phyloP scores from a whole-genome alignment of 2,888 invertebrate genomes.

The Alloplasta piceator region DNA sequence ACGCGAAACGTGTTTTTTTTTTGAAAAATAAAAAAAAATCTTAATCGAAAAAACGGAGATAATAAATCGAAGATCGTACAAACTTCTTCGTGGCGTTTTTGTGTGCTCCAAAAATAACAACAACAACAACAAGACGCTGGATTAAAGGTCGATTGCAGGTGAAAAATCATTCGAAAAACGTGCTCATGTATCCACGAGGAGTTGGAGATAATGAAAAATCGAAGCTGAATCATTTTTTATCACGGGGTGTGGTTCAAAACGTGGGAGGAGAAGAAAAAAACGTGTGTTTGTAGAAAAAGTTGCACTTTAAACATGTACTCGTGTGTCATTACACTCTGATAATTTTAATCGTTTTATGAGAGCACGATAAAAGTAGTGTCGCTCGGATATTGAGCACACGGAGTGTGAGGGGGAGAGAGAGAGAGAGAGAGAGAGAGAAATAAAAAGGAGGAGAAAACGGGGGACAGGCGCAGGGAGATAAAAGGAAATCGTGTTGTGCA shows the following conservation, averaged over 20 bases:
- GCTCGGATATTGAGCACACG: neutral
- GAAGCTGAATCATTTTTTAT: slow-evolving; percentile 26
- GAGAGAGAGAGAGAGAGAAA: neutral
- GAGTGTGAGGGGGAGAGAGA: neutral
- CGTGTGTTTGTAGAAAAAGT: neutral
- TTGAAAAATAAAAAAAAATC: slow-evolving; percentile 20
- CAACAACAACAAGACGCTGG: neutral
- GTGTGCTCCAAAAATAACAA: neutral
- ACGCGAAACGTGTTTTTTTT: neutral
- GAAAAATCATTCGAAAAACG: too few species aligned
- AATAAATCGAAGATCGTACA: neutral
- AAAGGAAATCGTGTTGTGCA: slow-evolving; percentile 44
- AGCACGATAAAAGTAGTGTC: slow-evolving; percentile 10
- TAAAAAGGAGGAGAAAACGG: too few species aligned
- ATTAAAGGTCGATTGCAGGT: too few species aligned
- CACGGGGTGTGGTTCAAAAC: slow-evolving; percentile 59
- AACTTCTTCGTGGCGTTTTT: neutral
- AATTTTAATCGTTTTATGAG: slow-evolving; percentile 9
- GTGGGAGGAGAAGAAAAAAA: neutral
- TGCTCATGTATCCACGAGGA: too few species aligned
- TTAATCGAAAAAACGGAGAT: slow-evolving; percentile 13
- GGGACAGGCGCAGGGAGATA: too few species aligned
- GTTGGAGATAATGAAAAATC: neutral
- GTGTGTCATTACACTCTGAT: slow-evolving; percentile 33
- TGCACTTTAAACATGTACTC: slow-evolving; percentile 39